A percentile compares a stretch with the other conserved stretches of the same genome.
Conservation (phyloP, 2,113 vertebrate genomes). For the Sturnira hondurensis region DNA sequence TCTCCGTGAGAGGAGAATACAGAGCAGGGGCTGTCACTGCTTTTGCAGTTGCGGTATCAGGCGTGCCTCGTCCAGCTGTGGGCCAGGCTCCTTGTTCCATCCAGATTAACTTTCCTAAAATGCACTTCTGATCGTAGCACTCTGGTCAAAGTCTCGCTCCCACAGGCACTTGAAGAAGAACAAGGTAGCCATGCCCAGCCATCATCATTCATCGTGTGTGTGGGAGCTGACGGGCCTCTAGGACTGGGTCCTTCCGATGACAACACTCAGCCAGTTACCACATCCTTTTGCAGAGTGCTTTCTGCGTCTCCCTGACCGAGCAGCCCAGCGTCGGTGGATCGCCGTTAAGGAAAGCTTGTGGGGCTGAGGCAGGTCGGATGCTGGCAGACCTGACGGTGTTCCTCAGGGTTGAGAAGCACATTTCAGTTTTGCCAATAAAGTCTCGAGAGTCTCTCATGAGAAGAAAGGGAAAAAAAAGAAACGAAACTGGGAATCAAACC, state of each 20-base stretch:
- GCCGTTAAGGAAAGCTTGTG: neutral
- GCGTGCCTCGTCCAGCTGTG: neutral
- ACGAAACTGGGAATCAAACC: neutral
- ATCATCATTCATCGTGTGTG: rapidly evolving
- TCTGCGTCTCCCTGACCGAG: neutral
- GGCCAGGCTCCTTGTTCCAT: neutral
- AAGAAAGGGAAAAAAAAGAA: neutral
- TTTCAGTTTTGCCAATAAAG: neutral
- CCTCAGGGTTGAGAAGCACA: neutral
- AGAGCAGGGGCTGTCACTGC: neutral
- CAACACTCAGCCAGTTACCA: neutral
- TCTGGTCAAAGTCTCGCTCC: neutral
- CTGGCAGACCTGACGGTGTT: neutral
- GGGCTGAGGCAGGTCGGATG: neutral
- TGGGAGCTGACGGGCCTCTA: neutral
- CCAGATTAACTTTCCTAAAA: neutral
- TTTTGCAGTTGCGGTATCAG: neutral
- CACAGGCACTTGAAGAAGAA: neutral
- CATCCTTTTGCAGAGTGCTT: neutral
- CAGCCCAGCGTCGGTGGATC: too few relatives aligned
- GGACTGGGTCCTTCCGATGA: neutral
- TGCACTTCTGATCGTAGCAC: neutral
- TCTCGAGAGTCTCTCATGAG: neutral
- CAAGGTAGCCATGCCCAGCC: neutral
- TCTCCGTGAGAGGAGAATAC: neutral